Evolutionary conservation across 2,113 vertebrate species (phyloP).

Genomic region (Coryphaenoides rupestris): DNA sequence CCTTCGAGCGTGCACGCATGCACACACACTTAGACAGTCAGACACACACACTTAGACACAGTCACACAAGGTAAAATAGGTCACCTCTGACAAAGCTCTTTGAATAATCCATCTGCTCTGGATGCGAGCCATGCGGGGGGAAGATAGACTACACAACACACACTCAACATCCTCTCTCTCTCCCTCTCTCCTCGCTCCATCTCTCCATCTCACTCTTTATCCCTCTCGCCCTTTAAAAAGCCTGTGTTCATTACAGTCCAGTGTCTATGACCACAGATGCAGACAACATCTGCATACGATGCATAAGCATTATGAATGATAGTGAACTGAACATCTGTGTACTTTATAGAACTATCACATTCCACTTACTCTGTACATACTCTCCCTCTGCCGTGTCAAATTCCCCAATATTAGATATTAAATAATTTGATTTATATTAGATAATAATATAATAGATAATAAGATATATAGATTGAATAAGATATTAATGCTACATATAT

Average conservation of each 20-base stretch:
- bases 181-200: slow-evolving; percentile 8
- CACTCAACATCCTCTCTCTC: slow-evolving; percentile 20
- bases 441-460: too few species aligned
- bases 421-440: too few species aligned
- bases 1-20: slow-evolving; percentile 34
- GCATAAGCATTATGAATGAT: too few species aligned
- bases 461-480: too few species aligned
- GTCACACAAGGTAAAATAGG: slow-evolving; percentile 48
- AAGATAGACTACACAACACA: slow-evolving; percentile 36
- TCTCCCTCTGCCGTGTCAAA: too few species aligned
- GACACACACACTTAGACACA: slow-evolving; percentile 15
- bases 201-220: slow-evolving; percentile 4
- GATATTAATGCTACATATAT: too few species aligned
- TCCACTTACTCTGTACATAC: too few species aligned
- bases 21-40: slow-evolving; percentile 18
- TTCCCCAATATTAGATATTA: too few species aligned
- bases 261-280: neutral
- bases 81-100: slow-evolving; percentile 55
- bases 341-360: too few species aligned
- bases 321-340: too few species aligned
- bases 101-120: slow-evolving; percentile 48
- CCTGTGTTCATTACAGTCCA: neutral
- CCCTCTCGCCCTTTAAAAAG: neutral
- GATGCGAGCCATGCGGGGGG: slow-evolving; percentile 21
- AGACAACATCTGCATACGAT: too few species aligned